These are phyloP conservation scores for Allobates femoralis DNA, from an alignment of 2,797 vertebrate genomes.

Conservation along the genomic window DNA sequence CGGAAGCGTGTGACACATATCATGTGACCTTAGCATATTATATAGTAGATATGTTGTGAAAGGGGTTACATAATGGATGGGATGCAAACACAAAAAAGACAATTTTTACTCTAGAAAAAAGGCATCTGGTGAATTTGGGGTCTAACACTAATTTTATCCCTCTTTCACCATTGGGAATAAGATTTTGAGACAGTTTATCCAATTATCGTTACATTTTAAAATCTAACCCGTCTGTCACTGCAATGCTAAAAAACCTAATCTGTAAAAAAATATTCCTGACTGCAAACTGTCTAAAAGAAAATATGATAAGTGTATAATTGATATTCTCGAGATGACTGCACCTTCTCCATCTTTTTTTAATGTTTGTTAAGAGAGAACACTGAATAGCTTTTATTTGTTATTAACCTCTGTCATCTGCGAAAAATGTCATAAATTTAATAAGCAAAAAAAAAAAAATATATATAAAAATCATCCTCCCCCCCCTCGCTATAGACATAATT, in stretches of 20 bases:
- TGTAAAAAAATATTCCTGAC: background rate
- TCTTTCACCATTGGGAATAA: too few species aligned
- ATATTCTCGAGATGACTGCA: background rate
- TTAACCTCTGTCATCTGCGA: conserved; percentile 69
- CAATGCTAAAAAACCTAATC: background rate
- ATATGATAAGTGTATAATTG: background rate
- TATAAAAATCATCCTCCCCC: conserved; percentile 65
- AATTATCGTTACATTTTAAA: background rate
- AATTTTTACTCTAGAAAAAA: too few species aligned
- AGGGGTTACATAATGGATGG: too few species aligned
- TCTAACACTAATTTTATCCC: too few species aligned
- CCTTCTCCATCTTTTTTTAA: conserved; percentile 10
- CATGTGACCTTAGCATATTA: too few species aligned
- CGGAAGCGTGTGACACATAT: too few species aligned
- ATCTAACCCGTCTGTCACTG: background rate
- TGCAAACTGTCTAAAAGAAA: background rate
- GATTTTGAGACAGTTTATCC: background rate
- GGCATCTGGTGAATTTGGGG: too few species aligned
- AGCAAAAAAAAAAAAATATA: too few species aligned
- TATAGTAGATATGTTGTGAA: too few species aligned
- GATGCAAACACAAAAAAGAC: too few species aligned
- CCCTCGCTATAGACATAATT: conserved; percentile 25
- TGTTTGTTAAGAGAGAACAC: conserved; percentile 30
- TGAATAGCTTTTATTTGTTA: conserved; percentile 64
- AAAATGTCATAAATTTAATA: conserved; percentile 66